Evolutionary conservation across 2,888 invertebrate genomes (phyloP).

Genomic region (Adineta ricciae): DNA sequence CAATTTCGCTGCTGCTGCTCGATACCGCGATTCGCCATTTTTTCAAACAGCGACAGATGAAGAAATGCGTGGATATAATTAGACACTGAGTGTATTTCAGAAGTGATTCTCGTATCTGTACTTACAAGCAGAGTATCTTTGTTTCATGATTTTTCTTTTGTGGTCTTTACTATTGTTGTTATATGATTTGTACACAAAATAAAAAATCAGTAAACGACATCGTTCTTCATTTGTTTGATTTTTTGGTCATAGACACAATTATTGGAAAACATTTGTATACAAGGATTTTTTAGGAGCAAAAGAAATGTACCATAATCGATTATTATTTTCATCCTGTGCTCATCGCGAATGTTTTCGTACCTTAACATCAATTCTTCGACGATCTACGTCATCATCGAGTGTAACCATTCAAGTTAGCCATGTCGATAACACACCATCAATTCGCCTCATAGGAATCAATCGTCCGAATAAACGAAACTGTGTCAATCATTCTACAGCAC

Average conservation of each 20-base stretch:
- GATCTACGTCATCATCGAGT: neutral
- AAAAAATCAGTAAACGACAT: neutral
- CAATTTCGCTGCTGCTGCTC: neutral
- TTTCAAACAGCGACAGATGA: slow-evolving; percentile 6
- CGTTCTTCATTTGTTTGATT: neutral
- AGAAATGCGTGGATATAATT: neutral
- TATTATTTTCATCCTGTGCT: neutral
- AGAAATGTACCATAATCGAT: neutral
- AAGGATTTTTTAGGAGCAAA: neutral
- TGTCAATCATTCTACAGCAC: slow-evolving; percentile 63
- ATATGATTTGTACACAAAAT: neutral
- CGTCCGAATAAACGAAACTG: slow-evolving; percentile 72
- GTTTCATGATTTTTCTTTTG: neutral
- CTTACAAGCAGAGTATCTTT: neutral
- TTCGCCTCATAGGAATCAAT: slow-evolving; percentile 76
- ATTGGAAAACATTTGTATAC: neutral
- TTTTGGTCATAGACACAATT: neutral
- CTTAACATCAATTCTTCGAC: neutral
- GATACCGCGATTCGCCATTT: neutral
- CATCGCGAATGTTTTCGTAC: neutral
- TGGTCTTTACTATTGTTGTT: neutral
- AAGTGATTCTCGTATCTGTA: neutral
- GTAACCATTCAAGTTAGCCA: neutral
- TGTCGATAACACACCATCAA: slow-evolving; percentile 52
- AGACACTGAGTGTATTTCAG: neutral